Evolutionary conservation across 30 jellyfish, hydroid and myxozoan genomes (phyloP).

Genomic region (Chironex yamaguchii): DNA sequence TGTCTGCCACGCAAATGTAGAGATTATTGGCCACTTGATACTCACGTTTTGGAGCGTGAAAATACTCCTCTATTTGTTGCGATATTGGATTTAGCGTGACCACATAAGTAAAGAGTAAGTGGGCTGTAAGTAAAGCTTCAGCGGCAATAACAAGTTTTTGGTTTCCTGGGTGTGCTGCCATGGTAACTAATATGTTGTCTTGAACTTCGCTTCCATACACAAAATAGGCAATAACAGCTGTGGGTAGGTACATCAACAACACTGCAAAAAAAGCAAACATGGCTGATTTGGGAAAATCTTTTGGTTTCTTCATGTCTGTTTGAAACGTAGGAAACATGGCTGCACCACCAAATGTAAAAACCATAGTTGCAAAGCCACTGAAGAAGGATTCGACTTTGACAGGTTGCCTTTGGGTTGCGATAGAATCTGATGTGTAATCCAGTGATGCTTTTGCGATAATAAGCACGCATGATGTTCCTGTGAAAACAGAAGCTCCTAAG

Average conservation of each 20-base stretch:
- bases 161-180: too few species aligned
- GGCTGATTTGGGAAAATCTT: constrained; percentile 79
- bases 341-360: constrained; percentile 97
- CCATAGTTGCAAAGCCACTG: constrained; percentile 88
- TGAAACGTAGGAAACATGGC: constrained; percentile 94
- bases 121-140: constrained; percentile 80
- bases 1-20: not conserved
- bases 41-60: constrained; percentile 85
- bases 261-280: constrained; percentile 79
- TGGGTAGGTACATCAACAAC: constrained; percentile 83
- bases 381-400: constrained; percentile 78
- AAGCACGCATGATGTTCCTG: constrained; percentile 58
- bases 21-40: not conserved
- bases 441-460: constrained; percentile 40
- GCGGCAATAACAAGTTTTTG: constrained; percentile 68
- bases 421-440: constrained; percentile 59
- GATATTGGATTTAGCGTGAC: constrained; percentile 84
- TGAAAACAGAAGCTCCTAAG: constrained; percentile 56
- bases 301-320: constrained; percentile 89
- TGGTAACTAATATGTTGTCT: constrained; percentile 68
- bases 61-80: constrained; percentile 90
- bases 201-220: constrained; percentile 77
- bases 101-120: constrained; percentile 82
- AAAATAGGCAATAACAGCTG: constrained; percentile 74
- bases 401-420: constrained; percentile 15